phyloP scores from a whole-genome alignment of 2,888 invertebrate species.

The Lycophotia porphyrea region DNA sequence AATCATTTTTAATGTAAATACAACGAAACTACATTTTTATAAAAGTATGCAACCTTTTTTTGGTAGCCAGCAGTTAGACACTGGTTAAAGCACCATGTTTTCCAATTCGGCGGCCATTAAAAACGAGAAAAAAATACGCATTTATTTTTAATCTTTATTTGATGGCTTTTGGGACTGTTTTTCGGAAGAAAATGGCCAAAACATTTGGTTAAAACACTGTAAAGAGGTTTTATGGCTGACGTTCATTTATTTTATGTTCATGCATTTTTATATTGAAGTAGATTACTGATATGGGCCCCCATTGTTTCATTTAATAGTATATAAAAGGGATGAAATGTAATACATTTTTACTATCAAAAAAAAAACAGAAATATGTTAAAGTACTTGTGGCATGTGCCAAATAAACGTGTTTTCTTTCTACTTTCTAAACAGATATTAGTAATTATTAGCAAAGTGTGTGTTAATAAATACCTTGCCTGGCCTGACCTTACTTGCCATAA shows the following conservation, averaged over 20 bases:
- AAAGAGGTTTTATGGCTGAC: slow-evolving; percentile 40
- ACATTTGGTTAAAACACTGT: slow-evolving; percentile 36
- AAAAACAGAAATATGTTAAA: no score
- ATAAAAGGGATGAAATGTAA: slow-evolving; percentile 2
- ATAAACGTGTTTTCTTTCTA: not conserved
- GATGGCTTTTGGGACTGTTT: slow-evolving; percentile 22
- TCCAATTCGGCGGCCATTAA: slow-evolving; percentile 14
- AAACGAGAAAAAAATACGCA: slow-evolving; percentile 17
- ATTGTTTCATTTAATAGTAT: slow-evolving; percentile 5
- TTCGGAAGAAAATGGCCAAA: slow-evolving; percentile 33
- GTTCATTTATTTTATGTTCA: slow-evolving; percentile 39
- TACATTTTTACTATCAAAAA: not conserved
- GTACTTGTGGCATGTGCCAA: not conserved
- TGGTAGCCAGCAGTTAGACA: slow-evolving; percentile 3
- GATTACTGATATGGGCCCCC: slow-evolving; percentile 7
- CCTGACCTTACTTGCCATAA: not conserved
- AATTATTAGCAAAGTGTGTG: not conserved
- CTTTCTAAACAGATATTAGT: not conserved
- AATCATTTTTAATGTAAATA: not conserved
- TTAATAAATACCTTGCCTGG: not conserved
- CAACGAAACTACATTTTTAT: not conserved
- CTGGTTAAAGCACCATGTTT: slow-evolving; percentile 29
- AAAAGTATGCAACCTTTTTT: slow-evolving; percentile 7
- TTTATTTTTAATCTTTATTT: slow-evolving; percentile 44
- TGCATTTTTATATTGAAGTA: slow-evolving; percentile 36